Evolutionary conservation across 2,888 invertebrate species (phyloP).

Genomic region (Drosophila demipolita): DNA sequence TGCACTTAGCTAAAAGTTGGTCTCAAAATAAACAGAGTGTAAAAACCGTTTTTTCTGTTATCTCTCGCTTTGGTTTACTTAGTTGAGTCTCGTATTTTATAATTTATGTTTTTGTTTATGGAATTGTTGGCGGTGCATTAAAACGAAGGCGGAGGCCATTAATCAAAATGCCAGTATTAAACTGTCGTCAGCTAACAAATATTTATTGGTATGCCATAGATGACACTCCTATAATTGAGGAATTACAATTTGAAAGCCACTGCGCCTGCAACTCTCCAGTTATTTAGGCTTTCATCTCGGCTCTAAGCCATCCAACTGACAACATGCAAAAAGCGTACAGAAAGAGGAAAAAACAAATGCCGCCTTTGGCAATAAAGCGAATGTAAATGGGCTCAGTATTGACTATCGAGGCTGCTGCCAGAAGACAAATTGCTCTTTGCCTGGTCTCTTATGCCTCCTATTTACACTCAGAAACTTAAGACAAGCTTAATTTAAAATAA

Average conservation of each 20-base stretch:
- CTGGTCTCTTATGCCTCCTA: conserved; percentile 27
- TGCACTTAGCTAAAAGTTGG: conserved; percentile 79
- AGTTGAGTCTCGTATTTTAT: conserved; percentile 35
- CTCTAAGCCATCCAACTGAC: conserved; percentile 58
- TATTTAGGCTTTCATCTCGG: conserved; percentile 19
- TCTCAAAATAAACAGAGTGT: conserved; percentile 70
- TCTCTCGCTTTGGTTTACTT: conserved; percentile 67
- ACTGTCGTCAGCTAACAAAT: conserved; percentile 55
- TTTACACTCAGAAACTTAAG: conserved; percentile 36
- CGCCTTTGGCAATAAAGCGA: conserved; percentile 56
- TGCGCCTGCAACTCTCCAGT: conserved; percentile 37
- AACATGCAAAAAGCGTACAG: conserved; percentile 42
- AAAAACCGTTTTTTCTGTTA: conserved; percentile 62
- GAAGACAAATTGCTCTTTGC: conserved; percentile 83
- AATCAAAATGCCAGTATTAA: conserved; percentile 63
- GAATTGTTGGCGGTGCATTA: conserved; percentile 46
- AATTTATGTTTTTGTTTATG: conserved; percentile 6
- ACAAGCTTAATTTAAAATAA: too few species aligned
- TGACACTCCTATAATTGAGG: conserved; percentile 76
- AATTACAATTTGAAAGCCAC: conserved; percentile 73
- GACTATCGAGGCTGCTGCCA: conserved; percentile 71
- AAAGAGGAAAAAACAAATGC: conserved; percentile 11
- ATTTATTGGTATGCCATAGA: conserved; percentile 62
- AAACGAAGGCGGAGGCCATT: conserved; percentile 52
- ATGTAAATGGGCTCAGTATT: conserved; percentile 73